A percentile compares a stretch with the other conserved stretches of the same genome.
Evolutionary conservation across 2,888 invertebrate genomes (phyloP).

Genomic region (Papilio demoleus): DNA sequence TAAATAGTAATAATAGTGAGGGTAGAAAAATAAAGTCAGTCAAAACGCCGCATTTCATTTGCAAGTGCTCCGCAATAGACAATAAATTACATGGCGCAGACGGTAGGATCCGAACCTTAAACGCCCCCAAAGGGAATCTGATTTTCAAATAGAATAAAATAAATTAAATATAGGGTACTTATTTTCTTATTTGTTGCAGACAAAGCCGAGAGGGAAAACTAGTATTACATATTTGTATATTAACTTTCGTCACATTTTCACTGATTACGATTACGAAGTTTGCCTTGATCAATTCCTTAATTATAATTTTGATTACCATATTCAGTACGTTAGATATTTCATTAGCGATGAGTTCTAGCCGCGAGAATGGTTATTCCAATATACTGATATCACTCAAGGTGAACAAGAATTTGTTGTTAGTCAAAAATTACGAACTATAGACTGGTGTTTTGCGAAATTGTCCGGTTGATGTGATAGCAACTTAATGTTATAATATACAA

Average conservation of each 20-base stretch:
- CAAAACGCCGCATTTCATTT: too few relatives aligned
- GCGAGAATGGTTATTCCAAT: constrained; percentile 31
- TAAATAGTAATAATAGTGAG: too few relatives aligned
- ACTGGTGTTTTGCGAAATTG: constrained; percentile 28
- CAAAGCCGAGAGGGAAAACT: too few relatives aligned
- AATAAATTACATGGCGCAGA: too few relatives aligned
- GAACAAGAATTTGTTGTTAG: constrained; percentile 22
- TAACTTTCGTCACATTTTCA: background rate
- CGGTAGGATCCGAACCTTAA: too few relatives aligned
- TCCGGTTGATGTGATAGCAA: constrained; percentile 4
- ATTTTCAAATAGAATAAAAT: too few relatives aligned
- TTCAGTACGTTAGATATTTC: background rate
- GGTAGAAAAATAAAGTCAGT: too few relatives aligned
- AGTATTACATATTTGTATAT: background rate
- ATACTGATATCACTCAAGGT: constrained; percentile 35
- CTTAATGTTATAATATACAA: constrained; percentile 4
- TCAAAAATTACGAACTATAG: constrained; percentile 32
- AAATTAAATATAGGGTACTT: too few relatives aligned
- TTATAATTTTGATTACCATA: background rate
- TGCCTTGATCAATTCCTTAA: background rate
- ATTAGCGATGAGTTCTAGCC: constrained; percentile 34
- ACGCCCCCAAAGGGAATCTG: too few relatives aligned
- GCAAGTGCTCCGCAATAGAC: too few relatives aligned
- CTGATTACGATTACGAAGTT: background rate
- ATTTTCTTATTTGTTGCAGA: too few relatives aligned